Evolutionary conservation across 2,888 invertebrate species (phyloP), one percentile per base, ranked within the genome.

Genomic region (Dorcus hopei): DNA sequence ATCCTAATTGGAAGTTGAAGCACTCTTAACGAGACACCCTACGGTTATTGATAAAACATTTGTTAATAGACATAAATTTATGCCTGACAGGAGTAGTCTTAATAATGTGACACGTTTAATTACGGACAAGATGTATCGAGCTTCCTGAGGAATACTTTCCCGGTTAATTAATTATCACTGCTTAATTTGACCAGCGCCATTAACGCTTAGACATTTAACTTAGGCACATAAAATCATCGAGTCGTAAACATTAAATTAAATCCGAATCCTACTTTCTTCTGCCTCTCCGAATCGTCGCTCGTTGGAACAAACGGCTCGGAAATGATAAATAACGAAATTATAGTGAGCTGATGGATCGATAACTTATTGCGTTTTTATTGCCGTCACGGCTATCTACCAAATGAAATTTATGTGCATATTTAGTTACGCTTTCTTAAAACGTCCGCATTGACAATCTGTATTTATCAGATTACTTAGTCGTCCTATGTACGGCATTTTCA

Each of bases 401-500:
- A 50, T 42, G 33, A 52, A 55, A 61, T 58, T 41, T 61, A 61
- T 58, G 61, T 42, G 61, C 61, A 61, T 61, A 58, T 54, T 61
- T 58, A 52, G 58, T 58, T 58, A 47, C 57, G 61, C 55, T 49
- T 55, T 61, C 54, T 49, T 45, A 61, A 45, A 45, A 19, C 3
- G 23, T 45, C 45, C 19, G 45, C 45, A 23, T 19, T 45, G 45
- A 45, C 45, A 45, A 45, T 45, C 45, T 7, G 45, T 11, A 19
- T 16, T 45, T 16, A 45, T 23, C 45, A 45, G 9, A 45, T 45
- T 45, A 45, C 23, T 45, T 45, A 11, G n/a, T 14, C 11, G 16
- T 11, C 14, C 2, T 9, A 41, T 41, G 42, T 6, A 42, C 14
- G 26, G 26, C 14, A 9, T 42, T 42, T 16, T 42, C 11, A 42